Base-by-base conservation (phyloP, 2,888 invertebrate species). In the Graphium colonna region DNA sequence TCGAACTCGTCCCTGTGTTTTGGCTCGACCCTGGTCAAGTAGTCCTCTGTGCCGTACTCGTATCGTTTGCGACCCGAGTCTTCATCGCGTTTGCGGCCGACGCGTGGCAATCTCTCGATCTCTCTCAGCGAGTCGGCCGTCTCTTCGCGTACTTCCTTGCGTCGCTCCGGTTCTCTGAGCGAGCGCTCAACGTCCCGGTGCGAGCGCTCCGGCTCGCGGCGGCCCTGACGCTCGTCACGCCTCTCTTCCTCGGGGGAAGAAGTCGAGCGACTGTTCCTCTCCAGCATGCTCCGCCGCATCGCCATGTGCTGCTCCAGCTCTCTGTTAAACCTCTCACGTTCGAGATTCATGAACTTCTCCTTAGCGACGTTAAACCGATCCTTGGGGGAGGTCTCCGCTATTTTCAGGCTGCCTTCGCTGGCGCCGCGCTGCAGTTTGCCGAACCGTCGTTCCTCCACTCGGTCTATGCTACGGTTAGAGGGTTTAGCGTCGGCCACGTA, bases 331-430 rank as follows among this genome's bases (percentile, higher is more conserved):
- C 92, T 85, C 65, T 94, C 94, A 57, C 94, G 90, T 73, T 96
- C 96, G 79, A 96, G 91, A 59, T 94, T 92, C 76, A 94, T 91
- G 73, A 96, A 96, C 80, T 96, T 96, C 69, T 96, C 95, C 78
- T 96, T 96, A 42, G 96, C 96, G 66, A 96, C 96, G 66, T 95
- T 94, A 81, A 96, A 96, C 55, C 95, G 91, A 68, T 96, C 95
- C 63, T 94, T 92, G 0, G 95, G 95, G 1, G 94, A 92, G 44
- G 79, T 67, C 64, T 89, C 81, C 0, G 82, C 75, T 13, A 84
- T 45, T 61, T 89, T 88, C 45, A 86, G 64, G 71, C 90, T 81
- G 61, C 91, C 71, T 77, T 91, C 78, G 78, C 90, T 75, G 67
- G 85, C 68, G 58, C 90, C 78, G 57, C 88, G 67, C 18, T 84